Base-by-base conservation (phyloP, 2,888 invertebrate species). In the Polymixis lichenea region DNA sequence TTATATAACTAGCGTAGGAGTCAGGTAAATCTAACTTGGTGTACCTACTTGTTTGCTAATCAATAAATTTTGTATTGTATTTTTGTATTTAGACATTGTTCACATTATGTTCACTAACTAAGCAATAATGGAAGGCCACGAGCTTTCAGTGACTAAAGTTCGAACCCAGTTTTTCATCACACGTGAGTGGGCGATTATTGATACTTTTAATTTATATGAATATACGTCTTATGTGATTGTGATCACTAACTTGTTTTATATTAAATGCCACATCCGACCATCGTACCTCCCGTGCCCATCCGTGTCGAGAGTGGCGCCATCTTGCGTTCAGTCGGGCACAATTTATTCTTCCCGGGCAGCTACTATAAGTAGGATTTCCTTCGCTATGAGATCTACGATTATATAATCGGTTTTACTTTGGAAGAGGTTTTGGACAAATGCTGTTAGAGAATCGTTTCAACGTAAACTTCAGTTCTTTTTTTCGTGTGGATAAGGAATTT, bases 291-390 rank as follows among this genome's bases (percentile, higher is more conserved):
- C 25, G 15, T 60, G 32, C 3, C 43, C 75, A 71, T 60, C 75
- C 62, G n/a, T 75, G 84, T 53, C 56, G 71, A 32, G 46, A 71
- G 73, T 74, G 80, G 80, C 72, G 81, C 79, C 88, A 87, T 85
- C 88, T 86, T 88, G 86, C 74, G 85, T 78, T 81, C 88, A 85
- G 70, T 83, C 80, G 81, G 72, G 88, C 85, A 77, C 80, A 85
- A 77, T 81, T 85, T 85, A 87, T 87, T 86, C 88, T 85, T 80
- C 76, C 60, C 80, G 55, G 68, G 51, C 71, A 66, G 58, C 68
- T 77, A 61, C 66, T 77, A 73, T 80, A 70, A 79, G 80, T 80
- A 75, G 78, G 76, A 86, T 83, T 84, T 62, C 66, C 77, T 67
- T 66, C 77, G 74, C 85, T 75, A 75, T 72, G 86, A 78, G 76